Conservation (phyloP, 2,888 invertebrate genomes). For the Galerucella pusilla region DNA sequence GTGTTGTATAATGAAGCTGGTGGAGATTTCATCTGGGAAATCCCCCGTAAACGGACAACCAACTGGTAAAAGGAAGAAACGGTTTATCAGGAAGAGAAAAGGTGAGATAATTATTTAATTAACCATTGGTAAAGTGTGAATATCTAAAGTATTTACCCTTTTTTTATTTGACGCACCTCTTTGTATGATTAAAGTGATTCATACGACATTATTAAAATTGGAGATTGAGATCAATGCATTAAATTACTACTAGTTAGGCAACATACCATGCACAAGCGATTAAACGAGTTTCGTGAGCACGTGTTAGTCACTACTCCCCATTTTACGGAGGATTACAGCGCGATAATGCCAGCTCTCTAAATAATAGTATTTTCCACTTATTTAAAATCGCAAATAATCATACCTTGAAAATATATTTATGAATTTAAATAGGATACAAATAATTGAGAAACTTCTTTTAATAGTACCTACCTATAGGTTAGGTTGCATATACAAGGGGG, state of each 20-base stretch:
- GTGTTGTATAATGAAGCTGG: conserved; percentile 73
- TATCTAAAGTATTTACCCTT: not conserved
- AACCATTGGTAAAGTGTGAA: too few relatives aligned
- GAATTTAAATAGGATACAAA: too few relatives aligned
- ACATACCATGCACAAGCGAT: not conserved
- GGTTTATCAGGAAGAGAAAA: conserved; percentile 49
- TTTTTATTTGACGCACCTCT: not conserved
- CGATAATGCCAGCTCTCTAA: conserved; percentile 2
- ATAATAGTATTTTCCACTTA: not conserved
- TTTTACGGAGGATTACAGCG: not conserved
- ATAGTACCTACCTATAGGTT: too few relatives aligned
- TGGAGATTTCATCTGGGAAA: conserved; percentile 67
- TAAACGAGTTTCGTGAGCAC: not conserved
- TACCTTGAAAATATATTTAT: too few relatives aligned
- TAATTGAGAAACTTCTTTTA: too few relatives aligned
- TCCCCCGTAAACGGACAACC: conserved; percentile 42
- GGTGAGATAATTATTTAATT: conserved; percentile 44
- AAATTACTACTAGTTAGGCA: conserved; percentile 11
- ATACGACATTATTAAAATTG: not conserved
- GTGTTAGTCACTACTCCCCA: conserved; percentile 19
- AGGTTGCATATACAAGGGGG: too few relatives aligned
- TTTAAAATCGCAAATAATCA: too few relatives aligned
- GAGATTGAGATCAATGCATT: not conserved
- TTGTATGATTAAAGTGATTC: not conserved
- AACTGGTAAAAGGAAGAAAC: conserved; percentile 44